Conservation (phyloP, 1,140 invertebrate genomes). For the Aporrectodea caliginosa region DNA sequence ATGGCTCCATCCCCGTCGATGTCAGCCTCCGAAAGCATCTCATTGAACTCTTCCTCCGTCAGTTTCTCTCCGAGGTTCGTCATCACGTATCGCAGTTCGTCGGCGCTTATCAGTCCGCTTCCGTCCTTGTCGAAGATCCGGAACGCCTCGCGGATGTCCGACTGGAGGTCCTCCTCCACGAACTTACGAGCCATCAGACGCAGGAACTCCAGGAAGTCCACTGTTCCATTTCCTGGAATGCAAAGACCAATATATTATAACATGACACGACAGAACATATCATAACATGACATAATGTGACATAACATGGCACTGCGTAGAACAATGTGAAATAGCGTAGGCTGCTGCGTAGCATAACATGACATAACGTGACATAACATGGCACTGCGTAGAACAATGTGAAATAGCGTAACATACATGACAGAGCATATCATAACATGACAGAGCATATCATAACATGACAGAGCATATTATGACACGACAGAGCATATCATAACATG, state of each 20-base stretch:
- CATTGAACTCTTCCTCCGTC: constrained; percentile 95
- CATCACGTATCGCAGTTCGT: constrained; percentile 89
- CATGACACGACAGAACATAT: no score
- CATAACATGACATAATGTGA: no score
- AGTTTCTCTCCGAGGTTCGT: constrained; percentile 97
- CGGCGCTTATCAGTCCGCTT: constrained; percentile 58
- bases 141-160: constrained; percentile 32
- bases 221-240: constrained; percentile 23
- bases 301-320: no score
- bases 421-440: no score
- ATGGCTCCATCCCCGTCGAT: constrained; percentile 76
- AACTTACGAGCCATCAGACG: constrained; percentile 24
- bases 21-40: constrained; percentile 97
- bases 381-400: no score
- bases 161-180: constrained; percentile 21
- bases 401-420: no score
- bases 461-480: no score
- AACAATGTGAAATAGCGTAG: no score
- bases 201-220: constrained; percentile 31
- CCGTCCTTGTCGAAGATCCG: constrained; percentile 32
- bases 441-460: no score
- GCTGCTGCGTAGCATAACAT: no score
- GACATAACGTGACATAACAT: no score
- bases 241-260: neutral
- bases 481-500: no score